phyloP scores from a whole-genome alignment of 2,113 vertebrate species.

The Burhinus bistriatus region DNA sequence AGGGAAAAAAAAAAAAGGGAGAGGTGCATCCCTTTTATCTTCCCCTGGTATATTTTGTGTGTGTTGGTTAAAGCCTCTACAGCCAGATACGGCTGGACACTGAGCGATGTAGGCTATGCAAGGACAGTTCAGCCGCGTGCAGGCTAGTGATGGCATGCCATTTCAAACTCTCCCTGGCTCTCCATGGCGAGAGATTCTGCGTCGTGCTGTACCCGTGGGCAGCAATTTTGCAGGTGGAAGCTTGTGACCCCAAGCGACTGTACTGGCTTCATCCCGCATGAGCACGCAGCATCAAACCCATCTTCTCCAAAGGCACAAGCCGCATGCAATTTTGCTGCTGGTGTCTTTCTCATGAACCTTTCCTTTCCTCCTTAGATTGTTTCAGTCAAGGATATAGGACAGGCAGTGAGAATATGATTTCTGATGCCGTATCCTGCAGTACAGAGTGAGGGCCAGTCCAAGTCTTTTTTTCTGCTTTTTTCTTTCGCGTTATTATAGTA shows the following conservation, averaged over 20 bases:
- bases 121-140: fast-evolving
- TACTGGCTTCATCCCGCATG: not conserved
- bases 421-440: not conserved
- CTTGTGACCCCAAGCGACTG: not conserved
- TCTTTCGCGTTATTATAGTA: not conserved
- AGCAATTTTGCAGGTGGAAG: not conserved
- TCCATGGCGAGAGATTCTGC: not conserved
- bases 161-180: not conserved
- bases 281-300: not conserved
- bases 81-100: not conserved
- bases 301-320: not conserved
- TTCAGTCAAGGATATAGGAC: not conserved
- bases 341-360: not conserved
- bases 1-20: not conserved
- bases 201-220: fast-evolving
- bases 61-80: not conserved
- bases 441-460: not conserved
- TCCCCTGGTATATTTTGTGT: not conserved
- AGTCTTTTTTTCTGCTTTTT: not conserved
- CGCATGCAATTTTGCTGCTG: not conserved
- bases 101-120: not conserved
- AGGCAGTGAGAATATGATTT: not conserved
- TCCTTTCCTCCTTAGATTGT: not conserved
- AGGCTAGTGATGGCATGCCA: not conserved
- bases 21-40: not conserved